Percentiles rank a stretch among this genome's conserved stretches.
phyloP scores from a whole-genome alignment of 2,888 invertebrate genomes.

The Drosophila lacicola region DNA sequence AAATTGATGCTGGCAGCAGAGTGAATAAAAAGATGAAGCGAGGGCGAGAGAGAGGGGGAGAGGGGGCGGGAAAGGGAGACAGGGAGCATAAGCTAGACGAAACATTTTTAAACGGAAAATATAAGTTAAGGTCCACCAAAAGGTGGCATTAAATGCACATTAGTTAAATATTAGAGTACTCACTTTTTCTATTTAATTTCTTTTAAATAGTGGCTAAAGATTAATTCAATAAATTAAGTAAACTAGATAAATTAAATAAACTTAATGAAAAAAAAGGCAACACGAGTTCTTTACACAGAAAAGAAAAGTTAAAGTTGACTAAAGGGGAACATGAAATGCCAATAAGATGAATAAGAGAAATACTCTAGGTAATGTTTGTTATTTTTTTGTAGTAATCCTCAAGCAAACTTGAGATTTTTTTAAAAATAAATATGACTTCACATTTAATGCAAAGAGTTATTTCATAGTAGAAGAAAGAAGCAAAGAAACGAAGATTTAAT shows the following conservation, averaged over 20 bases:
- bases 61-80: background rate
- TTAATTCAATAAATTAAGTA: background rate
- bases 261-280: background rate
- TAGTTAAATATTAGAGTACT: no score
- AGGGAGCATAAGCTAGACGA: no score
- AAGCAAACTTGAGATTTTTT: no score
- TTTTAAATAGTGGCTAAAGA: no score
- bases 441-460: background rate
- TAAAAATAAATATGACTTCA: no score
- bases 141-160: no score
- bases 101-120: no score
- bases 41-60: background rate
- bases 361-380: background rate
- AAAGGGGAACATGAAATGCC: slow-evolving; percentile 11
- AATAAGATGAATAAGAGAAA: background rate
- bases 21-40: slow-evolving; percentile 27
- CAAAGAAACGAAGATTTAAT: background rate
- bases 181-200: no score
- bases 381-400: background rate
- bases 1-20: slow-evolving; percentile 43
- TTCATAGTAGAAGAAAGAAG: background rate
- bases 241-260: background rate
- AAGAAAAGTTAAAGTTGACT: background rate
- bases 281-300: background rate
- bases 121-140: no score